These are phyloP conservation scores for Drosophila nigrodunni DNA, from an alignment of 1,140 invertebrate species.

Conservation along the genomic window DNA sequence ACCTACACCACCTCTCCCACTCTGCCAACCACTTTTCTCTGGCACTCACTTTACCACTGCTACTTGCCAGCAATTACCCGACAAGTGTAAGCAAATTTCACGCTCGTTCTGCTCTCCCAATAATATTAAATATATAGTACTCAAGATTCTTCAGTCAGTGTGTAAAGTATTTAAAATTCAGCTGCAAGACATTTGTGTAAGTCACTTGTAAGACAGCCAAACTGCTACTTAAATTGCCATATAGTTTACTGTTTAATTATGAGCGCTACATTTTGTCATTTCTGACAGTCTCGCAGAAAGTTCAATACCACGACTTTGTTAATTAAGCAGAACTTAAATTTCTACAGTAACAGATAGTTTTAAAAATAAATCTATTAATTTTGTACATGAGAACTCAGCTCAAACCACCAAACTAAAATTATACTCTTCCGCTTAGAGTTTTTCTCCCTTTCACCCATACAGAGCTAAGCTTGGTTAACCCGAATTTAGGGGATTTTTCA, in stretches of 20 bases:
- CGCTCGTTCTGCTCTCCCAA: constrained; percentile 15
- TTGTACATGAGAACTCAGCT: no score
- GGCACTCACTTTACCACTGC: constrained; percentile 46
- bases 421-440: not conserved
- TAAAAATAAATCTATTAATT: no score
- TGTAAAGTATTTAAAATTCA: constrained; percentile 28
- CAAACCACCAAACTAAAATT: not conserved
- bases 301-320: no score
- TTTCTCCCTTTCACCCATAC: no score
- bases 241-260: not conserved
- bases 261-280: not conserved
- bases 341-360: no score
- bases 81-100: constrained; percentile 77
- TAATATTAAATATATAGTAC: constrained; percentile 27
- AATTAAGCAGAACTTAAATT: no score
- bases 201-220: not conserved
- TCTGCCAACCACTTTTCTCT: not conserved
- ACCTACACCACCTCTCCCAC: not conserved
- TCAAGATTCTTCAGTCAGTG: constrained; percentile 3
- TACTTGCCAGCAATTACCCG: constrained; percentile 75
- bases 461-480: not conserved
- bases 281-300: no score
- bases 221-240: constrained; percentile 4
- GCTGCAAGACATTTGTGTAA: not conserved
- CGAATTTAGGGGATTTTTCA: constrained; percentile 15